These are phyloP conservation scores for Anser brachyrhynchus DNA, from an alignment of 2,113 vertebrate species.

Conservation along the genomic window DNA sequence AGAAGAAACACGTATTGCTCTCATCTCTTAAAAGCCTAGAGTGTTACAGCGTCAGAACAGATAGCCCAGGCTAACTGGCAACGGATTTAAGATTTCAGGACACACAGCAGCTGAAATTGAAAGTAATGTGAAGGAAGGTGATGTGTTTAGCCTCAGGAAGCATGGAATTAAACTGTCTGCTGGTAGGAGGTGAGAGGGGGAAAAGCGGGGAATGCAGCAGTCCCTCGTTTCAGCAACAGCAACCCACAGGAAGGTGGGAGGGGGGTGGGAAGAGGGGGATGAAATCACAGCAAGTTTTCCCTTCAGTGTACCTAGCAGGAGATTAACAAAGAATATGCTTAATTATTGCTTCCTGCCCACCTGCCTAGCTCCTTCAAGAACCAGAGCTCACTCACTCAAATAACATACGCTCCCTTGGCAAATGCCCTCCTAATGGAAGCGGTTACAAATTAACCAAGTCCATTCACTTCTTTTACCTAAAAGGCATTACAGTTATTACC, in stretches of 20 bases:
- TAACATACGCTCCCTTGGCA: constrained; percentile 33
- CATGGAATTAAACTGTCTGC: constrained; percentile 41
- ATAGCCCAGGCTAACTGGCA: not conserved
- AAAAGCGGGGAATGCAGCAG: not conserved
- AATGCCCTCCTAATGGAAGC: constrained; percentile 31
- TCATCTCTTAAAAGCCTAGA: not conserved
- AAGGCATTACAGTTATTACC: not conserved
- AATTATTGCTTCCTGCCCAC: constrained; percentile 66
- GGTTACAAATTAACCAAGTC: constrained; percentile 45
- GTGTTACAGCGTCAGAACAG: not conserved
- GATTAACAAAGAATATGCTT: constrained; percentile 59
- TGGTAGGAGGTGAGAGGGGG: not conserved
- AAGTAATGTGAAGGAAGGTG: constrained; percentile 29
- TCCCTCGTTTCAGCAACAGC: not conserved
- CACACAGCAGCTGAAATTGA: constrained; percentile 4
- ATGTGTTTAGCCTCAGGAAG: constrained; percentile 39
- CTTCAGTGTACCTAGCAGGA: constrained; percentile 50
- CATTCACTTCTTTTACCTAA: not conserved
- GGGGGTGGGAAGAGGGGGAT: not conserved
- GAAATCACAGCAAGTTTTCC: constrained; percentile 41
- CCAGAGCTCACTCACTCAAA: constrained; percentile 41
- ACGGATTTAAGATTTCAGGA: not conserved
- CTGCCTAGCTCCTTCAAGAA: constrained; percentile 40
- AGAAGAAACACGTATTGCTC: not conserved
- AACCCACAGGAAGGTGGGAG: not conserved